Percentiles rank a stretch among this genome's conserved stretches.
Conservation (phyloP, 2,113 vertebrate genomes). For the Cheilinus undulatus region DNA sequence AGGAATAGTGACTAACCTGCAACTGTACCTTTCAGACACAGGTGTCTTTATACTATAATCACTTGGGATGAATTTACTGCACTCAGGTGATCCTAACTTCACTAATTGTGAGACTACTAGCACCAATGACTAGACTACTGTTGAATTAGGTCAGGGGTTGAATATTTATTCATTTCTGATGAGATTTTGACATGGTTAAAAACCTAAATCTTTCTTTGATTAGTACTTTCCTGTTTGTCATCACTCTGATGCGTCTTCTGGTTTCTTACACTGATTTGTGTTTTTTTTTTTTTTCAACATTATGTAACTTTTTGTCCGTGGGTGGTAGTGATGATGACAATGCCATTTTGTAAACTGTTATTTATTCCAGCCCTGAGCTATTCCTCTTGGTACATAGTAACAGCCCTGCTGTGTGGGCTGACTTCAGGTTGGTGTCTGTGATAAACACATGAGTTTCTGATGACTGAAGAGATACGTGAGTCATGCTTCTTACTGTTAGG, state of each 20-base stretch:
- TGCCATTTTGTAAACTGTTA: neutral
- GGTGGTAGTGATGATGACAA: conserved; percentile 1
- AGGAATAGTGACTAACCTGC: too few relatives aligned
- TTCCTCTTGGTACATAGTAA: neutral
- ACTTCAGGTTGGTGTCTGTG: conserved; percentile 9
- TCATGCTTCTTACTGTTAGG: neutral
- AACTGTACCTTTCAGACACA: too few relatives aligned
- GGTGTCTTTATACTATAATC: too few relatives aligned
- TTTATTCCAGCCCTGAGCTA: neutral
- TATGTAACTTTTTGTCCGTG: conserved; percentile 3
- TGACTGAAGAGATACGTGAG: neutral
- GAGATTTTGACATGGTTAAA: too few relatives aligned
- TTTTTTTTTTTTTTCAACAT: neutral
- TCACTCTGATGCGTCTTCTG: neutral
- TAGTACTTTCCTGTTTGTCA: neutral
- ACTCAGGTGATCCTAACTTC: too few relatives aligned
- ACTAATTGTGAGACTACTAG: too few relatives aligned
- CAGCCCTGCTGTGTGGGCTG: neutral
- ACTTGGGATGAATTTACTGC: too few relatives aligned
- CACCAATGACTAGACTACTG: too few relatives aligned
- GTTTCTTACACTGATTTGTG: neutral
- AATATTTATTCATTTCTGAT: too few relatives aligned
- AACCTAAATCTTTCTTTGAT: too few relatives aligned
- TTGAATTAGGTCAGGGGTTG: too few relatives aligned
- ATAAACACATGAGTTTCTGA: neutral